Base-by-base conservation (phyloP, 2,888 invertebrate species). In the Thereva unica region DNA sequence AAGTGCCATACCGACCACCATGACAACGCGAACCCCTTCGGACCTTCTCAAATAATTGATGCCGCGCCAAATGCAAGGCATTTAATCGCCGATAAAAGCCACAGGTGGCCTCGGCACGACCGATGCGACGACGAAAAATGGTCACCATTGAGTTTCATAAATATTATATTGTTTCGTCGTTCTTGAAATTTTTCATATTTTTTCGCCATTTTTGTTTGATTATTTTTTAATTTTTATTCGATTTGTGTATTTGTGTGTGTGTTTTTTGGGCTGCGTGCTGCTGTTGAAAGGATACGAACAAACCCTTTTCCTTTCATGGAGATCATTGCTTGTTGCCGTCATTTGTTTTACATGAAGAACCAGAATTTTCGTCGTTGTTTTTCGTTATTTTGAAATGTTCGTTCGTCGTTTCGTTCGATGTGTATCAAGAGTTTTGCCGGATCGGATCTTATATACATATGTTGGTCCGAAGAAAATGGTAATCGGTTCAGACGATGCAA, bases 81-180 rank as follows among this genome's bases (percentile, higher is more conserved):
- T 50, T 59, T 50, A 61, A 61, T 61, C 61, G 61, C 61, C 61
- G 61, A 50, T 61, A 61, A 61, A 61, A 61, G 37, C 61, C 61
- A 49, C 61, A 61, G 61, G 61, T 61, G 61, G 61, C 40, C 61
- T 38, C 49, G 3, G 59, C 37, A 53, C 5, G 50, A 50, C n/a
- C n/a, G n/a, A n/a, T n/a, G n/a, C 50, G 50, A 49, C 41, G 50
- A 42, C 40, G 12, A 41, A 50, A 61, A 42, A 50, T 61, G 35
- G 41, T 61, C 61, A 50, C 47, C 23, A 23, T 23, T 23, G 23
- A 23, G 2, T 23, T 23, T 23, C 23, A 2, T 23, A 23, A 23
- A 23, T 2, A 23, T 2, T 23, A 23, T 23, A 23, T 23, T 23
- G 23, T 9, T 52, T 53, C 37, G 38, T 37, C 12, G 34, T 40